Evolutionary conservation across 2,797 vertebrate genomes (phyloP).

Genomic region (Hydrophis major): DNA sequence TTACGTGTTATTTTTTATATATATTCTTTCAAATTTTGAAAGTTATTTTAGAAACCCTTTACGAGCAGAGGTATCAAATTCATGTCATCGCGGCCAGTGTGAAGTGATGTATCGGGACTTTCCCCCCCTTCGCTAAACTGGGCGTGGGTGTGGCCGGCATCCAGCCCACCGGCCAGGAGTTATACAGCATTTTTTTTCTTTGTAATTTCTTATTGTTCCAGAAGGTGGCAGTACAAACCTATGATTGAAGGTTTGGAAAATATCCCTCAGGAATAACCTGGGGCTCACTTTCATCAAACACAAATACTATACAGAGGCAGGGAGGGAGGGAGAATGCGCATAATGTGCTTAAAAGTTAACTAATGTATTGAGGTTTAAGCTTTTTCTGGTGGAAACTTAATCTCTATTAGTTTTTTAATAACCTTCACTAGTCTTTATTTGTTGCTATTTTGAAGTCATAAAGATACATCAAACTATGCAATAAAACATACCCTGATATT

Average conservation of each 20-base stretch:
- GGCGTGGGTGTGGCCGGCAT: too few species aligned
- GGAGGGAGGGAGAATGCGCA: neutral
- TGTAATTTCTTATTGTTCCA: neutral
- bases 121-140: too few species aligned
- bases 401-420: neutral
- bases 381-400: neutral
- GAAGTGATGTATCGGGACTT: too few species aligned
- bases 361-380: neutral
- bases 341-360: neutral
- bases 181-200: neutral
- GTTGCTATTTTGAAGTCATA: neutral
- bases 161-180: too few species aligned
- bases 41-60: neutral
- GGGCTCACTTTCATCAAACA: neutral
- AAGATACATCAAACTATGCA: neutral
- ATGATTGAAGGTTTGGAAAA: neutral
- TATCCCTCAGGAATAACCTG: neutral
- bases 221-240: slow-evolving; percentile 8
- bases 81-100: too few species aligned
- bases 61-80: too few species aligned
- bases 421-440: neutral
- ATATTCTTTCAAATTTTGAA: neutral
- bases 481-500: neutral
- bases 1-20: neutral
- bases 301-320: neutral